Base-by-base conservation (phyloP, 2,113 vertebrate species). In the Nothoprocta perdicaria region DNA sequence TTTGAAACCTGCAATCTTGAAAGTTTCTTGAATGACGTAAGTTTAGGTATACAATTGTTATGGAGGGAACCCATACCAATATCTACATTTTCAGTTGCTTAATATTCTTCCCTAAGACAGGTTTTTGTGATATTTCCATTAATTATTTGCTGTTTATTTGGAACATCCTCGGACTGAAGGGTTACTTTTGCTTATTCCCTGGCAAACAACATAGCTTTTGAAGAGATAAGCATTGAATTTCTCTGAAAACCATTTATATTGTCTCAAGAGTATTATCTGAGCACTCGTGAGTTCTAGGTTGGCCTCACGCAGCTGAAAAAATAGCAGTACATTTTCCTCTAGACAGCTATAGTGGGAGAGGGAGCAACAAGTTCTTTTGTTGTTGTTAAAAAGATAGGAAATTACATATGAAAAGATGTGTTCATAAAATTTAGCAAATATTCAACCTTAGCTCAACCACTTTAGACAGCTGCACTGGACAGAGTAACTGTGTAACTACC, bases 1-100 rank as follows among this genome's bases (percentile, higher is more conserved):
- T 98, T 98, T 82, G 93, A 97, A 90, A 89, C 91, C 9, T 98
- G 98, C 12, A 16, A 98, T 63, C 72, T 98, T 53, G 79, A 97
- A 38, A 33, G 63, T 40, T 95, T 98, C 50, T 94, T 98, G 66
- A 98, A 88, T 4, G 96, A 98, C 65, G 98, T 98, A 89, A 81
- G 97, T 84, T 80, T 68, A 71, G 43, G 3, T 1, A 29, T 74
- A 63, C 19, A 27, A 38, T 53, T 73, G 65, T 62, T 60, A n/a
- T 1, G 2, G 18, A 46, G 68, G 33, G 29, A 80, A 43, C 2
- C 1, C 10, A 38, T 2, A 71, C 13, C 13, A 84, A 45, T 19
- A 6, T 50, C 55, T 53, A 41, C 40, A 41, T 2, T 41, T 50
- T 62, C 33, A 88, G 78, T 60, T 74, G 8, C 23, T 15, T 84